Evolutionary conservation across 1,140 invertebrate species (phyloP).

Genomic region (Microplitis demolitor): DNA sequence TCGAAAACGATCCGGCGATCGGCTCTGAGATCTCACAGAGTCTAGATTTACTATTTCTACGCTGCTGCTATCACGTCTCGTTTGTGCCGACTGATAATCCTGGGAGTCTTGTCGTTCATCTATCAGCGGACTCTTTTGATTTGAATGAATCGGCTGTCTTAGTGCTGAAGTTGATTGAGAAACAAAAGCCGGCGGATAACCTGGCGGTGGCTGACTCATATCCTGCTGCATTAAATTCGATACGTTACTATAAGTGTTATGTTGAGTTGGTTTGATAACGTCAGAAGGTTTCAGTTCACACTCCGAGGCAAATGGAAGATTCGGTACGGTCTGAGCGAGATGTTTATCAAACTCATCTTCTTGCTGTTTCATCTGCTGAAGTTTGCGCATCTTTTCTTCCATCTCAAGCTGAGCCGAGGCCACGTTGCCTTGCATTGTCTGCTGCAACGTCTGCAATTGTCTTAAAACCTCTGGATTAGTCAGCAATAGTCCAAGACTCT

Average conservation of each 20-base stretch:
- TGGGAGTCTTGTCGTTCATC: slow-evolving; percentile 48
- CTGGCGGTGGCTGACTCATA: slow-evolving; percentile 65
- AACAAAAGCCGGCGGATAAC: slow-evolving; percentile 58
- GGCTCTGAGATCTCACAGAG: slow-evolving; percentile 53
- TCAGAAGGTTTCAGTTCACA: slow-evolving; percentile 69
- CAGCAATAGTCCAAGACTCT: slow-evolving; percentile 54
- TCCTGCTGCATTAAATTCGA: slow-evolving; percentile 57
- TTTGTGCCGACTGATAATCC: slow-evolving; percentile 33
- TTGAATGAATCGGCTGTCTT: slow-evolving; percentile 38
- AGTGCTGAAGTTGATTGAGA: slow-evolving; percentile 44
- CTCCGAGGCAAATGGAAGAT: slow-evolving; percentile 71
- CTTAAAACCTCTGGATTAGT: slow-evolving; percentile 66
- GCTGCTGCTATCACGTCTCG: slow-evolving; percentile 55
- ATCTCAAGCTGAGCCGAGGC: slow-evolving; percentile 65
- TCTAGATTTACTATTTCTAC: slow-evolving; percentile 61
- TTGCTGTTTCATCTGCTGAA: slow-evolving; percentile 75
- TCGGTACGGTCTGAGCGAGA: slow-evolving; percentile 72
- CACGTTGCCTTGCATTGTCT: slow-evolving; percentile 54
- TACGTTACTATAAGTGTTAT: slow-evolving; percentile 47
- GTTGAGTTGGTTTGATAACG: slow-evolving; percentile 52
- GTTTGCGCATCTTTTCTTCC: slow-evolving; percentile 73
- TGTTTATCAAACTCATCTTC: slow-evolving; percentile 83
- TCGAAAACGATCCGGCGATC: slow-evolving; percentile 56
- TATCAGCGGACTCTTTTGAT: slow-evolving; percentile 53
- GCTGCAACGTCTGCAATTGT: slow-evolving; percentile 71